Conservation (phyloP, 2,888 invertebrate genomes). For the Serrognathus titanus region DNA sequence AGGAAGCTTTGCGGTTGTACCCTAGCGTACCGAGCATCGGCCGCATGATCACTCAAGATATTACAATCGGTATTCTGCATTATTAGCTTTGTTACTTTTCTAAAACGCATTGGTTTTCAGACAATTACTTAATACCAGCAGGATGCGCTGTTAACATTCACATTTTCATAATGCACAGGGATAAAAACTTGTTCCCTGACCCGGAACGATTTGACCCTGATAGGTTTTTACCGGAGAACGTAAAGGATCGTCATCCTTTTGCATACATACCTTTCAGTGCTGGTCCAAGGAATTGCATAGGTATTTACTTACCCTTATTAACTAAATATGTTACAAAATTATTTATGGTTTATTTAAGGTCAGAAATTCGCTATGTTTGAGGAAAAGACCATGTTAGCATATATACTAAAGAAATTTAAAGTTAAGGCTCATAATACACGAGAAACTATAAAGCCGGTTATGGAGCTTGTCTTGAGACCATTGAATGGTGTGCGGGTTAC, state of each 20-base stretch:
- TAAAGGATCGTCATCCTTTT: constrained; percentile 67
- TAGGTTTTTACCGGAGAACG: constrained; percentile 68
- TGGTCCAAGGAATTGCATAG: constrained; percentile 66
- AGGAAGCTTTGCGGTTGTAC: constrained; percentile 63
- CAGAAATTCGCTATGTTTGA: constrained; percentile 12
- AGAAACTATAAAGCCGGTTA: constrained; percentile 5
- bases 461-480: constrained; percentile 9
- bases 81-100: too few species aligned
- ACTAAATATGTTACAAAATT: background rate
- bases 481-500: constrained; percentile 4
- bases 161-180: constrained; percentile 55
- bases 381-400: constrained; percentile 3
- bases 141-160: constrained; percentile 20
- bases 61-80: constrained; percentile 55
- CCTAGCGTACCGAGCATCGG: constrained; percentile 67
- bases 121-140: constrained; percentile 19
- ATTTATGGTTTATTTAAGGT: background rate
- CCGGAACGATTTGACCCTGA: constrained; percentile 66
- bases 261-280: constrained; percentile 54
- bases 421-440: constrained; percentile 5
- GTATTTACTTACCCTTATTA: constrained; percentile 37
- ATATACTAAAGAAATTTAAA: constrained; percentile 6
- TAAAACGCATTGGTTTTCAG: constrained; percentile 6
- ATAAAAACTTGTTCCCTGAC: constrained; percentile 59
- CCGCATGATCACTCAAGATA: constrained; percentile 55